Conservation (phyloP, 2,888 invertebrate genomes). For the Agrilus mali region DNA sequence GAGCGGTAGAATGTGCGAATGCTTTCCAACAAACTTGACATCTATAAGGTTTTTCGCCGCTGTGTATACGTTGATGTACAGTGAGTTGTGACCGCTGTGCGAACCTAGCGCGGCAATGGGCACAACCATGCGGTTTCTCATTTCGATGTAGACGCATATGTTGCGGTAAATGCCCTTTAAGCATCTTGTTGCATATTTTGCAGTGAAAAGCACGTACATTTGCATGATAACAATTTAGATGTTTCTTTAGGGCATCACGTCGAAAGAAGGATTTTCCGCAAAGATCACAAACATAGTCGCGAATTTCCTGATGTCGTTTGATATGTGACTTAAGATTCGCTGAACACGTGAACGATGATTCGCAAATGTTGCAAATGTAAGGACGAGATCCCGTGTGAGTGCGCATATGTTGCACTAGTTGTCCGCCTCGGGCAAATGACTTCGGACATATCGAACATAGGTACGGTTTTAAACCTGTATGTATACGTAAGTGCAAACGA, state of each 20-base stretch:
- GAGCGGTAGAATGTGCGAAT: constrained; percentile 74
- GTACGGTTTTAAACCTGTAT: constrained; percentile 59
- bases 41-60: constrained; percentile 69
- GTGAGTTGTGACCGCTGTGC: constrained; percentile 75
- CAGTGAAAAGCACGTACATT: constrained; percentile 66
- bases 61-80: constrained; percentile 74
- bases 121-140: constrained; percentile 64
- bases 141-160: constrained; percentile 73
- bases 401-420: constrained; percentile 61
- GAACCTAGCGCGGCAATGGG: constrained; percentile 65
- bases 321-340: constrained; percentile 50
- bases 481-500: constrained; percentile 57
- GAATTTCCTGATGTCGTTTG: constrained; percentile 59
- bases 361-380: constrained; percentile 58
- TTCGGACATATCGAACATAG: constrained; percentile 49
- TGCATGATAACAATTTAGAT: constrained; percentile 61
- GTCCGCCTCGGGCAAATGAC: constrained; percentile 59
- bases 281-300: constrained; percentile 65
- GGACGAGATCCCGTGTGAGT: constrained; percentile 63
- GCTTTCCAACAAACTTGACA: constrained; percentile 70
- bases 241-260: constrained; percentile 61
- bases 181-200: constrained; percentile 64
- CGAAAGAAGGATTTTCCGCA: constrained; percentile 69
- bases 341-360: constrained; percentile 54
- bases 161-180: constrained; percentile 70